Evolutionary conservation across 2,797 vertebrate genomes (phyloP).

Genomic region (Falco biarmicus): DNA sequence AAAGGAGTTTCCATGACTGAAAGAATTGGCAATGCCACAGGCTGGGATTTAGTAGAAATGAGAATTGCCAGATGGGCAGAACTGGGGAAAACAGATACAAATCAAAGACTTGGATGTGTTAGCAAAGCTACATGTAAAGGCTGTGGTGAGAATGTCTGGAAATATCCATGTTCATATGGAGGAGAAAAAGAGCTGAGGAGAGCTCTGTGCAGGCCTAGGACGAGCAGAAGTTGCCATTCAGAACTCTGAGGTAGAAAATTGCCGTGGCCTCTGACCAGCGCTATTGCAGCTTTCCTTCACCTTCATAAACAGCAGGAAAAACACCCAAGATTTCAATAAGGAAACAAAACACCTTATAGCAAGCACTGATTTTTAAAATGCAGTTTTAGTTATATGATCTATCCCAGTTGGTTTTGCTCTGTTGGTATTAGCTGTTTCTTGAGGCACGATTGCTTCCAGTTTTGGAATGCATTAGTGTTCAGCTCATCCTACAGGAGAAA

Average conservation of each 20-base stretch:
- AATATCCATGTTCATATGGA: not conserved
- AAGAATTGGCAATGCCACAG: not conserved
- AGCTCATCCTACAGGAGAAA: not conserved
- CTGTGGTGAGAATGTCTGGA: not conserved
- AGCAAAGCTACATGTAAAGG: not conserved
- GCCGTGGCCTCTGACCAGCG: not conserved
- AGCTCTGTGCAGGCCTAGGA: not conserved
- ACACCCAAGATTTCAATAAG: not conserved
- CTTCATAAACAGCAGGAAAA: not conserved
- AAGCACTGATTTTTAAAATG: not conserved
- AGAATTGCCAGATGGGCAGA: not conserved
- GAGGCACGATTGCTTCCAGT: conserved; percentile 14
- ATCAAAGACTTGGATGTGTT: not conserved
- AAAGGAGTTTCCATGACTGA: not conserved
- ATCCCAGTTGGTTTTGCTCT: not conserved
- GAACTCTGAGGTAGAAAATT: not conserved
- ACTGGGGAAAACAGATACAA: not conserved
- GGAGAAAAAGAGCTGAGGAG: not conserved
- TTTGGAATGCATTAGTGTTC: conserved; percentile 37
- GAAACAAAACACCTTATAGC: not conserved
- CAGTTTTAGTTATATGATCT: not conserved
- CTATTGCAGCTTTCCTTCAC: not conserved
- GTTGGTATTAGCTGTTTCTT: conserved; percentile 4
- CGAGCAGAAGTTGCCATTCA: not conserved
- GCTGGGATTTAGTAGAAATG: not conserved